Evolutionary conservation across 2,888 invertebrate genomes (phyloP).

Genomic region (Cryptophagus acutangulus): DNA sequence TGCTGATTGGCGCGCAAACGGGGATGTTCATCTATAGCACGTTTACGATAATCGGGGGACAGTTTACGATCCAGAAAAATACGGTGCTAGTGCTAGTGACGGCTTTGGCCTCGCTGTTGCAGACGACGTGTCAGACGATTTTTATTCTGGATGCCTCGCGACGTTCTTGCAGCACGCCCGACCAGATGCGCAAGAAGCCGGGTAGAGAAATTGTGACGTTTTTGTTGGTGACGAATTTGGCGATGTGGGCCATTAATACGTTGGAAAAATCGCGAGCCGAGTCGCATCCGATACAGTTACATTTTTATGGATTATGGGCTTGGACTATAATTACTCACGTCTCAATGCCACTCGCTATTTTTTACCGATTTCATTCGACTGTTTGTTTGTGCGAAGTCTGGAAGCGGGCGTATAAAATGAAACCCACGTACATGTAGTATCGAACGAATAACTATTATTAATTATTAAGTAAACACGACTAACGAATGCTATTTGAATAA

Average conservation of each 20-base stretch:
- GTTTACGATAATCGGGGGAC: conserved; percentile 79
- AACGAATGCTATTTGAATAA: no score
- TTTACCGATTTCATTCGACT: conserved; percentile 87
- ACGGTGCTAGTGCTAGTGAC: conserved; percentile 57
- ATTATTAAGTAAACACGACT: no score
- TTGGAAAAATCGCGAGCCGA: conserved; percentile 79
- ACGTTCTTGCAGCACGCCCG: conserved; percentile 66
- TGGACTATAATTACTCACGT: conserved; percentile 90
- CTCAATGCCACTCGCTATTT: conserved; percentile 83
- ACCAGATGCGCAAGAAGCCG: conserved; percentile 70
- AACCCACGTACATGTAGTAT: conserved; percentile 44
- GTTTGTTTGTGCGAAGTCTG: conserved; percentile 90
- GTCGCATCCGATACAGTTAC: conserved; percentile 73
- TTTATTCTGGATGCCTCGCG: conserved; percentile 73
- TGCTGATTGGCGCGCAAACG: conserved; percentile 80
- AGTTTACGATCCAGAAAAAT: conserved; percentile 53
- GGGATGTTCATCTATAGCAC: conserved; percentile 85
- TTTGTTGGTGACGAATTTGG: conserved; percentile 72
- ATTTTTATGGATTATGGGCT: conserved; percentile 82
- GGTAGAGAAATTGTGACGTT: conserved; percentile 84
- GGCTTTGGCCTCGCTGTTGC: conserved; percentile 68
- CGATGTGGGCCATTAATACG: conserved; percentile 83
- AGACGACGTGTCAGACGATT: conserved; percentile 75
- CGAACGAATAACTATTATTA: not conserved
- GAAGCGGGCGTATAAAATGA: conserved; percentile 82